Base-by-base conservation (phyloP, 1,140 invertebrate species). In the Aphaenogaster rudis region DNA sequence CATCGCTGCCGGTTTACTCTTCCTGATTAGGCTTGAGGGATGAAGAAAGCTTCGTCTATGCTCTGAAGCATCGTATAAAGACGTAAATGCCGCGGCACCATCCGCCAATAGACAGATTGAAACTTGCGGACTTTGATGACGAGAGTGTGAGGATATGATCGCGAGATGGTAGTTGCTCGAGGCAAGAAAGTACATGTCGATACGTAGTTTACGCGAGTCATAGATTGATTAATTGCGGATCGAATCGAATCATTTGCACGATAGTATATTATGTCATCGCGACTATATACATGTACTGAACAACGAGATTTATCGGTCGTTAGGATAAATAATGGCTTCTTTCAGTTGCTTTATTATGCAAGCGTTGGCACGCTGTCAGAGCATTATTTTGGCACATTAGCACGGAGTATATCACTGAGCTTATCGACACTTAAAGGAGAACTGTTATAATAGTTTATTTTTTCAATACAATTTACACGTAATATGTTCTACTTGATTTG, bases 21-120 rank as follows among this genome's bases (percentile, higher is more conserved):
- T 95, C 94, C 94, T 95, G 95, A 95, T 95, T 95, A 95, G 95
- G 94, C 94, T 93, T 94, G 87, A 92, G 90, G 91, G 88, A 90
- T 91, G 90, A 63, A 66, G 61, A 85, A 88, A 74, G 64, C 36
- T 59, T 66, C 74, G 59, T 69, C 63, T 82, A 63, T 36, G 48
- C 74, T 86, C 54, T 59, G 82, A 36, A 80, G 80, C 76, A 33
- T 28, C 52, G n/a, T 87, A 63, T 71, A 87, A 91, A 87, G 89
- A 87, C 80, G 76, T 59, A 79, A 88, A 88, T 74, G 78, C 50
- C 28, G 57, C 36, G 45, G 33, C 28, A 50, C 50, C 45, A 39
- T 52, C 15, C 59, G 54, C 28, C 78, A 36, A 61, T 33, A 80
- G 48, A 33, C n/a, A 59, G 48, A 78, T 82, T 82, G 64, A 57